Conservation (phyloP, 2,888 invertebrate species). For the Mimumesa dahlbomi region DNA sequence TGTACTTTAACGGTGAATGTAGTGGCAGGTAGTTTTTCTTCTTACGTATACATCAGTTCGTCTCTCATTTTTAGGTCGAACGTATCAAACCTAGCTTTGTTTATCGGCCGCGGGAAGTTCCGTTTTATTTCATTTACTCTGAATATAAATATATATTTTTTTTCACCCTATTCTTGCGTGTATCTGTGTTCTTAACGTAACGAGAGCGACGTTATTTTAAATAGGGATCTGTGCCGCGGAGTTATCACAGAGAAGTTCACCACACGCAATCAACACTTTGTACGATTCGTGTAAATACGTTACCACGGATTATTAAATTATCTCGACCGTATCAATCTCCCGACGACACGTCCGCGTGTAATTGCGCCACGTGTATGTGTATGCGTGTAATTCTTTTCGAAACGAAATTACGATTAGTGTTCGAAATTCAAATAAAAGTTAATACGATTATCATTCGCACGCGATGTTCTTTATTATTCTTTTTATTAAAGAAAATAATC, state of each 20-base stretch:
- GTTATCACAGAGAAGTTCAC: slow-evolving; percentile 17
- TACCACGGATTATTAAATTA: slow-evolving; percentile 1
- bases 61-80: slow-evolving; percentile 14
- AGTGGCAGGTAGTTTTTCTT: slow-evolving; percentile 2
- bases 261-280: not conserved
- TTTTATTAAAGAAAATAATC: too few relatives aligned
- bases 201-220: slow-evolving; percentile 31
- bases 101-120: slow-evolving; percentile 4
- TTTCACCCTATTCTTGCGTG: too few relatives aligned
- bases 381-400: too few relatives aligned
- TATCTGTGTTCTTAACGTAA: slow-evolving; percentile 7
- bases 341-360: too few relatives aligned
- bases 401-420: too few relatives aligned
- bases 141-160: too few relatives aligned
- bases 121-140: not conserved
- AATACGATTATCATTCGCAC: too few relatives aligned
- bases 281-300: slow-evolving; percentile 1
- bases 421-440: too few relatives aligned
- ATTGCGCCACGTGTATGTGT: too few relatives aligned
- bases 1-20: slow-evolving; percentile 23
- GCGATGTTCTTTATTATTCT: too few relatives aligned
- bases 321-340: not conserved
- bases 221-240: slow-evolving; percentile 36
- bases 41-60: not conserved
- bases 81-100: not conserved